These are phyloP conservation scores for Zaprionus lineosus DNA, from an alignment of 2,888 invertebrate species.

Conservation along the genomic window DNA sequence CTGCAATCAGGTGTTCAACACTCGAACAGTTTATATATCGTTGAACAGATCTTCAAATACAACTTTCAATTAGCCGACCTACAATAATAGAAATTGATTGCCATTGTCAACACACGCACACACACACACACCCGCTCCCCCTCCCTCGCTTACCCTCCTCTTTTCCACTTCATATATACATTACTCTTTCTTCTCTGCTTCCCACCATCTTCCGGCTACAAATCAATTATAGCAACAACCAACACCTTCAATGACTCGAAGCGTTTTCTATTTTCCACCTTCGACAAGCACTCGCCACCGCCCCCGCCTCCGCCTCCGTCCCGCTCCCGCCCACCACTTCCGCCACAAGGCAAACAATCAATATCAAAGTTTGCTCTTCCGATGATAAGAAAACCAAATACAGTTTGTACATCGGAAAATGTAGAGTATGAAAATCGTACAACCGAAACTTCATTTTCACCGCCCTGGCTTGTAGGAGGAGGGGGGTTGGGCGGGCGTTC, in stretches of 20 bases:
- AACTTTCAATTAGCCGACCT: slow-evolving; percentile 66
- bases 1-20: background rate
- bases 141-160: too few species aligned
- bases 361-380: too few species aligned
- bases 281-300: too few species aligned
- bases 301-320: too few species aligned
- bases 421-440: slow-evolving; percentile 38
- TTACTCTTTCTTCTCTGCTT: too few species aligned
- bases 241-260: background rate
- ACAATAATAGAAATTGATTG: slow-evolving; percentile 73
- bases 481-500: too few species aligned
- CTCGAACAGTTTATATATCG: slow-evolving; percentile 21
- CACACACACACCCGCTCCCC: too few species aligned
- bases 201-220: slow-evolving; percentile 44
- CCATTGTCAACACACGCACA: slow-evolving; percentile 57
- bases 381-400: too few species aligned
- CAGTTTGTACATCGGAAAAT: slow-evolving; percentile 28
- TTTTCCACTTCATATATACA: too few species aligned
- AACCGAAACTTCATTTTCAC: slow-evolving; percentile 67
- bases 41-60: slow-evolving; percentile 41
- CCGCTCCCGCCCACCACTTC: too few species aligned
- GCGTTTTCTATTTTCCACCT: background rate
- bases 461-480: too few species aligned
- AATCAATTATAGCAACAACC: slow-evolving; percentile 60
- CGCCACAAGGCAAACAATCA: too few species aligned